Evolutionary conservation across 2,888 invertebrate genomes (phyloP), one percentile per base, ranked within the genome.

Genomic region (Dryomyza anilis): DNA sequence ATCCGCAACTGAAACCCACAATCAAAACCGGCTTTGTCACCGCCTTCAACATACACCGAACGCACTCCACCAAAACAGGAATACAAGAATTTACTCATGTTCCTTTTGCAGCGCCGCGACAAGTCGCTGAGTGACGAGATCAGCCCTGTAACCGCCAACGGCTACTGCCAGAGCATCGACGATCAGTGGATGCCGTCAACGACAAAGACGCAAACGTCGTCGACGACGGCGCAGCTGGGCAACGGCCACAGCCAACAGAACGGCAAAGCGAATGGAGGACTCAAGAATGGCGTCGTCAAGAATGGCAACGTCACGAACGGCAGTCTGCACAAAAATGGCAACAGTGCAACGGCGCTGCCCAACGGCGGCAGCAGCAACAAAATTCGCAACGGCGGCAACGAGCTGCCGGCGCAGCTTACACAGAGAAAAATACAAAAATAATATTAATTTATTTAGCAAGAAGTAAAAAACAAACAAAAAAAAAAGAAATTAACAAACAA

Each of bases 381-480:
- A 7, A 39, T 39, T n/a, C 75, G 59, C 63, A 75, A 69, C 65
- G 78, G 63, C 64, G 59, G 56, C 58, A 64, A 62, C 30, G 74
- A 73, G 16, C 64, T 78, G 65, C 73, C 78, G 33, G 73, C 78
- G 70, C 79, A 80, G 72, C 73, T 83, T 70, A 80, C 77, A 63
- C 82, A 83, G 71, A 76, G 83, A 68, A 83, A 83, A 75, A 77
- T 78, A 74, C 79, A 78, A 64, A 82, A 83, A 82, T 82, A 82
- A 83, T 82, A 82, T 78, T 77, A 74, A 60, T 48, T 59, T 50
- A 50, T 36, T 33, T 39, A 52, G 52, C 12, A 21, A 39, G 27
- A 60, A 36, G 36, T 16, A 14, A 27, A 58, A 27, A n/a, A 48
- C 39, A 23, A 21, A 45, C 14, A 55, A 33, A 55, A 21, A 19